Conservation (phyloP, 2,113 vertebrate genomes). For the Elephantulus edwardii region DNA sequence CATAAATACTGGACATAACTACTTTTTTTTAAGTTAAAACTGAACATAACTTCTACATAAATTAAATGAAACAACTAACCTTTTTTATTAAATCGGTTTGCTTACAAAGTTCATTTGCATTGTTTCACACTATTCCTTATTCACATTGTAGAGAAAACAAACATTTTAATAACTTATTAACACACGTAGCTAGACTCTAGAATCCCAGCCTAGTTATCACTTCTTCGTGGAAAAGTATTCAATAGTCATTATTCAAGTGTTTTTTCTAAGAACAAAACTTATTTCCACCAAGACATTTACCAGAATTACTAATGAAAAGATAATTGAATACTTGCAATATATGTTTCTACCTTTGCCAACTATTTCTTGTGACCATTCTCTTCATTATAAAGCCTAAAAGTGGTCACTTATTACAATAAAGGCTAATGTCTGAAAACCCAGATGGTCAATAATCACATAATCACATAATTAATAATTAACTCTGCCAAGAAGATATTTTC, state of each 20-base stretch:
- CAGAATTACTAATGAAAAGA: conserved; percentile 18
- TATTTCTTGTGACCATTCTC: neutral
- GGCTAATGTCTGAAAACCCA: neutral
- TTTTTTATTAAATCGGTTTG: no score
- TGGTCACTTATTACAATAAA: neutral
- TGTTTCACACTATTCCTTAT: no score
- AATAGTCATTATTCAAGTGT: neutral
- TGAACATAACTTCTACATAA: no score
- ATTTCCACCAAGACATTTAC: conserved; percentile 20
- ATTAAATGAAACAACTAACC: no score
- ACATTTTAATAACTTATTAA: no score
- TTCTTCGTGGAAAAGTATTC: neutral
- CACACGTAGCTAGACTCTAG: neutral
- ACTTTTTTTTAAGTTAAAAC: no score
- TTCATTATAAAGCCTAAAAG: neutral
- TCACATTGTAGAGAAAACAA: no score
- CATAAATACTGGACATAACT: no score
- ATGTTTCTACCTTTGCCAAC: neutral
- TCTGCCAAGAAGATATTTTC: neutral
- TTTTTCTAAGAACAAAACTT: neutral
- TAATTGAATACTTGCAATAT: neutral
- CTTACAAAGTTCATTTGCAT: no score
- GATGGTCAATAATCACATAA: neutral
- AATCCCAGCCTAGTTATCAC: neutral
- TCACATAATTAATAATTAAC: neutral